Evolutionary conservation across 2,888 invertebrate genomes (phyloP).

Genomic region (Tridacna crocea): DNA sequence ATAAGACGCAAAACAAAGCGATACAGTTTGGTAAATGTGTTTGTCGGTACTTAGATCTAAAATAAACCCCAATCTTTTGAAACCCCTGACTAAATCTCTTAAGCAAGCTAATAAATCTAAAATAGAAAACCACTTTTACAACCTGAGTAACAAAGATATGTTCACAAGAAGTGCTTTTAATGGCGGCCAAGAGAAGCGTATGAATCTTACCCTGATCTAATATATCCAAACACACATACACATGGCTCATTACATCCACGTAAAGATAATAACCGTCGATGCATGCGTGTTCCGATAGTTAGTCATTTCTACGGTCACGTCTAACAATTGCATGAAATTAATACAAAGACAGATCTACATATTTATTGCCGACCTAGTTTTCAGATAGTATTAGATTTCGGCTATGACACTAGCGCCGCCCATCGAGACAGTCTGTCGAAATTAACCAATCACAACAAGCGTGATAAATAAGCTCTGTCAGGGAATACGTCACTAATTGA

Average conservation of each 20-base stretch:
- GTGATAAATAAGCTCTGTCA: slow-evolving; percentile 50
- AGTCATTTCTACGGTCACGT: slow-evolving; percentile 43
- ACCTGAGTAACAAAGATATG: slow-evolving; percentile 17
- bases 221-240: slow-evolving; percentile 24
- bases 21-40: slow-evolving; percentile 6
- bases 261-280: slow-evolving; percentile 46
- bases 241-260: slow-evolving; percentile 51
- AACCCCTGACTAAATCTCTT: slow-evolving; percentile 1
- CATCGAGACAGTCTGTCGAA: slow-evolving; percentile 40
- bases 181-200: slow-evolving; percentile 18
- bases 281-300: slow-evolving; percentile 47
- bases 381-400: slow-evolving; percentile 31
- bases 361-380: slow-evolving; percentile 57
- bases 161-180: background rate
- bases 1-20: slow-evolving; percentile 15
- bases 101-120: background rate
- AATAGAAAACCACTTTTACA: slow-evolving; percentile 3
- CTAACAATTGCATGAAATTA: slow-evolving; percentile 45
- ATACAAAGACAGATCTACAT: slow-evolving; percentile 43
- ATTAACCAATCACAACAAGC: slow-evolving; percentile 40
- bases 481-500: slow-evolving; percentile 54
- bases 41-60: background rate
- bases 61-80: background rate
- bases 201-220: slow-evolving; percentile 17
- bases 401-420: slow-evolving; percentile 58